These are phyloP conservation scores for Pheucticus melanocephalus DNA, from an alignment of 2,113 vertebrate genomes.

Conservation along the genomic window DNA sequence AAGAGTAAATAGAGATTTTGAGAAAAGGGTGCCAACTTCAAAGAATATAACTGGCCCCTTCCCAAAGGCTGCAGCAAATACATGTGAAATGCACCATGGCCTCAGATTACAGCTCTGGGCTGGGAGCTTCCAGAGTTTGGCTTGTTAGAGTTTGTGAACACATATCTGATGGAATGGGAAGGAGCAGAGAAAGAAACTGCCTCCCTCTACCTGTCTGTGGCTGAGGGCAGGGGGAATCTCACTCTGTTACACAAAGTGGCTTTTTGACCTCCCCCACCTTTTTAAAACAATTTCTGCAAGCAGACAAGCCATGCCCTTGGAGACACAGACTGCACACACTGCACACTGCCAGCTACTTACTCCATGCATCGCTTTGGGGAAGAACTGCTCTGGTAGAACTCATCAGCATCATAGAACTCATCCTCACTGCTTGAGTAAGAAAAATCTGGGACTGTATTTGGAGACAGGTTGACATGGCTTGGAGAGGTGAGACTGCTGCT, in stretches of 20 bases:
- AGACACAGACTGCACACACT: background rate
- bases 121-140: background rate
- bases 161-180: background rate
- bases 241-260: background rate
- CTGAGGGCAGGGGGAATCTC: background rate
- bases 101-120: background rate
- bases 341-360: conserved; percentile 75
- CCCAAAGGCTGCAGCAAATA: background rate
- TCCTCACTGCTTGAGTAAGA: conserved; percentile 99
- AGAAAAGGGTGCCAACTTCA: background rate
- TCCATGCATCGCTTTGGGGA: conserved; percentile 92
- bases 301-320: background rate
- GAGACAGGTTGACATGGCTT: conserved; percentile 90
- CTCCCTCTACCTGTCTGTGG: background rate
- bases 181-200: background rate
- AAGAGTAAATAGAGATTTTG: background rate
- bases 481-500: conserved; percentile 93
- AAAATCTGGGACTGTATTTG: conserved; percentile 95
- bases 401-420: conserved; percentile 98
- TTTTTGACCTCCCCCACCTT: background rate
- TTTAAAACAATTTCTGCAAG: background rate
- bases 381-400: conserved; percentile 92
- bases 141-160: background rate
- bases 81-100: background rate
- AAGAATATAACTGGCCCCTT: background rate